Conservation (phyloP, 1,140 invertebrate genomes). For the Temnothorax nylanderi region DNA sequence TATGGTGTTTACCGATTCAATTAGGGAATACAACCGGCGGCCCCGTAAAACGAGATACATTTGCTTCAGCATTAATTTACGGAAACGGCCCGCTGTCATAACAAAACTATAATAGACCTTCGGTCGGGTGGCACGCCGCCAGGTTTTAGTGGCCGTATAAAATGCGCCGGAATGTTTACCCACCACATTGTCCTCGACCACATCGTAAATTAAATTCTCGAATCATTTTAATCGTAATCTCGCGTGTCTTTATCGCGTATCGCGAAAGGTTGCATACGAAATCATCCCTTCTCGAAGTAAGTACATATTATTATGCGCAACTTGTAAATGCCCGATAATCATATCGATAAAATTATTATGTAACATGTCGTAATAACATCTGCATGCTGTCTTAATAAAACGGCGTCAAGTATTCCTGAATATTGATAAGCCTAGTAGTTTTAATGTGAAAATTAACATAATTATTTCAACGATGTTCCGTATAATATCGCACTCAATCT, state of each 20-base stretch:
- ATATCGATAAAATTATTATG: constrained; percentile 5
- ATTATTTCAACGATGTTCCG: not conserved
- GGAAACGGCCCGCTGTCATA: constrained; percentile 83
- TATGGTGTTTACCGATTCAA: constrained; percentile 86
- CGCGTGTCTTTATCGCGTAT: not conserved
- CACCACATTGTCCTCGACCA: constrained; percentile 55
- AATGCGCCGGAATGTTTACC: constrained; percentile 60
- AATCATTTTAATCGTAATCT: constrained; percentile 26
- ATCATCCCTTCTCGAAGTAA: constrained; percentile 34
- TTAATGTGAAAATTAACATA: not conserved
- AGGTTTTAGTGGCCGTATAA: constrained; percentile 64
- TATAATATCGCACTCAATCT: too few relatives aligned
- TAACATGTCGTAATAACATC: not conserved
- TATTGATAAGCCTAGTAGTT: not conserved
- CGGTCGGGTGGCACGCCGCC: constrained; percentile 71
- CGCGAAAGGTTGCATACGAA: not conserved
- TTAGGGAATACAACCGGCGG: constrained; percentile 79
- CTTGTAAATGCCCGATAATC: not conserved
- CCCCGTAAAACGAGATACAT: constrained; percentile 81
- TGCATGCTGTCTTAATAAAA: not conserved
- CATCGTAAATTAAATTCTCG: constrained; percentile 22
- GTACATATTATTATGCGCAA: constrained; percentile 10
- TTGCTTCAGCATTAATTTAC: constrained; percentile 85
- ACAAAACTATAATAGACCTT: constrained; percentile 86
- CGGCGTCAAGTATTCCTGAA: not conserved